phyloP scores from a whole-genome alignment of 2,888 invertebrate genomes.

The Nemapogon koenigi region DNA sequence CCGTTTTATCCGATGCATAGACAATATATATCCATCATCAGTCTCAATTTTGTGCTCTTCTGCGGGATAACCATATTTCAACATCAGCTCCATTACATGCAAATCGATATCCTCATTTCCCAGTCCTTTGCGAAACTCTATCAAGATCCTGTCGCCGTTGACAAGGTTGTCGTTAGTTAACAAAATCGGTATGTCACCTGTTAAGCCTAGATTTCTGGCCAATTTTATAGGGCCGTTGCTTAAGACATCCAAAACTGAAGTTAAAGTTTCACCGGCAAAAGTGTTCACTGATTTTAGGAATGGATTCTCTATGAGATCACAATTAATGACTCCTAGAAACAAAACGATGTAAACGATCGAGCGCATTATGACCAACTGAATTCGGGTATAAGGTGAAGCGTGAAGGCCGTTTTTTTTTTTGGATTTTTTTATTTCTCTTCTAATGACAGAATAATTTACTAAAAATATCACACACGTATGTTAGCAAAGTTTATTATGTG shows the following conservation, averaged over 20 bases:
- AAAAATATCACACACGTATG: no score
- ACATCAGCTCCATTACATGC: conserved; percentile 24
- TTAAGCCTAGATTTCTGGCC: conserved; percentile 21
- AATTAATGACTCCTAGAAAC: conserved; percentile 18
- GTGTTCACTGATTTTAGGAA: conserved; percentile 18
- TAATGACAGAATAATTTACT: no score
- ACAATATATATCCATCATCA: conserved; percentile 34
- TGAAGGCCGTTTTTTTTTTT: no score
- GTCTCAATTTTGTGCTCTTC: conserved; percentile 31
- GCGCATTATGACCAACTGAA: no score
- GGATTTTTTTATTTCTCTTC: no score
- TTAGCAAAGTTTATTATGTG: no score
- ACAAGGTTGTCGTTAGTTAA: conserved; percentile 23
- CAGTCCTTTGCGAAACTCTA: conserved; percentile 23
- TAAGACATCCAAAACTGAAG: conserved; percentile 19
- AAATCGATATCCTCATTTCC: conserved; percentile 30
- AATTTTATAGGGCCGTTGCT: conserved; percentile 21
- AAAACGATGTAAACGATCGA: no score
- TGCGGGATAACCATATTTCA: conserved; percentile 32
- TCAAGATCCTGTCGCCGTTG: conserved; percentile 21
- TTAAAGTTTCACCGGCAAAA: conserved; percentile 21
- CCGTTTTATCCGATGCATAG: conserved; percentile 31
- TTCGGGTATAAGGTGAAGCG: no score
- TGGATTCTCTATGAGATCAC: conserved; percentile 18
- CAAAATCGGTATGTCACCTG: conserved; percentile 19